A percentile compares a stretch with the other conserved stretches of the same genome.
These are phyloP conservation scores for Anthopleura xanthogrammica DNA, from an alignment of 92 coral and sea anemone species.

Conservation along the genomic window DNA sequence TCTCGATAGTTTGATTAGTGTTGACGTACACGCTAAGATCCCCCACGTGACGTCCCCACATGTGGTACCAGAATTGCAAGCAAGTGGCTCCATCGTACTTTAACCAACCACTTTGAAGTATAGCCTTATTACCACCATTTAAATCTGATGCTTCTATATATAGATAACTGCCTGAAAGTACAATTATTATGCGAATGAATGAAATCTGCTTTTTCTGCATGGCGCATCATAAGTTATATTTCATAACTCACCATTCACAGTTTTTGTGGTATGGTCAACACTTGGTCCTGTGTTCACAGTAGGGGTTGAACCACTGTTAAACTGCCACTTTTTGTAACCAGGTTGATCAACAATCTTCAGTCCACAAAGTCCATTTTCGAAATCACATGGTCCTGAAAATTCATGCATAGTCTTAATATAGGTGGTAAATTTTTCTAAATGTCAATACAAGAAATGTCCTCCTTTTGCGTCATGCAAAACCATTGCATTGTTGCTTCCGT, in stretches of 20 bases:
- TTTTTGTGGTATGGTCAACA: constrained; percentile 11
- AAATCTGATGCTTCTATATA: constrained; percentile 23
- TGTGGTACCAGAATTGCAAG: constrained; percentile 28
- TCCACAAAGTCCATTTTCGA: constrained; percentile 26
- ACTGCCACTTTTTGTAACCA: constrained; percentile 11
- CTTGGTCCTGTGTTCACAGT: constrained; percentile 23
- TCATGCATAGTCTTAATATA: too few species aligned
- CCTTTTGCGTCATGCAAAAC: too few species aligned
- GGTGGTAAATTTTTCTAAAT: too few species aligned
- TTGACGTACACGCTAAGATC: constrained; percentile 1
- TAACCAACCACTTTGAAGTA: constrained; percentile 28
- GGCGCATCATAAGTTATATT: neutral
- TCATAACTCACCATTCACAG: neutral
- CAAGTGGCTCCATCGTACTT: constrained; percentile 15
- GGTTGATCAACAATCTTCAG: neutral
- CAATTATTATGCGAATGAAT: too few species aligned
- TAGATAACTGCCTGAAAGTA: constrained; percentile 16
- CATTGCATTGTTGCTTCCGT: too few species aligned
- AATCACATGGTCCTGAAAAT: constrained; percentile 11
- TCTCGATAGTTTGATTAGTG: neutral
- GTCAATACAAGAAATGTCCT: too few species aligned
- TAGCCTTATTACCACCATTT: constrained; percentile 1
- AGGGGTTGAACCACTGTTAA: constrained; percentile 15
- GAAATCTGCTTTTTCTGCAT: too few species aligned
- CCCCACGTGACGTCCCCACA: constrained; percentile 21